These are phyloP conservation scores for Ferdinandea cuprea DNA, from an alignment of 2,888 invertebrate species.

Conservation along the genomic window DNA sequence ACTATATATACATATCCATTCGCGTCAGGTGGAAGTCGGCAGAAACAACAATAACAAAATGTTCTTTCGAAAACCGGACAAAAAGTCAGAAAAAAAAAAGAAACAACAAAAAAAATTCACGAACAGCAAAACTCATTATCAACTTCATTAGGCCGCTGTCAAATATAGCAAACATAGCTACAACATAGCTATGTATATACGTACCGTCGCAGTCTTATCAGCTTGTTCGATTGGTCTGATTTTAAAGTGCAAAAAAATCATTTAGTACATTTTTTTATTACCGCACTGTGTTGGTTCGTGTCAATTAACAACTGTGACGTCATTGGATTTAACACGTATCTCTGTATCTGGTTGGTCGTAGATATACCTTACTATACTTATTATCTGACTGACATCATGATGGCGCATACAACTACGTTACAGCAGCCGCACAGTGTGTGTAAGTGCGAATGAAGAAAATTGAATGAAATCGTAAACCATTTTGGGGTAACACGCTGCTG, in stretches of 20 bases:
- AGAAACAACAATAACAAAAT: slow-evolving; percentile 18
- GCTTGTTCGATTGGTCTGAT: slow-evolving; percentile 41
- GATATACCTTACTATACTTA: slow-evolving; percentile 9
- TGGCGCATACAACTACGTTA: no score
- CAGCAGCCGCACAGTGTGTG: slow-evolving; percentile 13
- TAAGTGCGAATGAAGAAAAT: no score
- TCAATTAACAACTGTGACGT: slow-evolving; percentile 45
- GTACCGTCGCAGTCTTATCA: no score
- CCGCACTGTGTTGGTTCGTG: neutral
- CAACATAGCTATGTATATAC: slow-evolving; percentile 4
- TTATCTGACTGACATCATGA: slow-evolving; percentile 56
- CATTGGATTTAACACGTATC: slow-evolving; percentile 28
- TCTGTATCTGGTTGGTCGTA: slow-evolving; percentile 10
- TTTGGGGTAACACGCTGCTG: slow-evolving; percentile 10
- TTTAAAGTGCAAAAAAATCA: slow-evolving; percentile 2
- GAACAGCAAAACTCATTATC: no score
- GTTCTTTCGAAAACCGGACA: slow-evolving; percentile 30
- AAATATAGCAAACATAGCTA: slow-evolving; percentile 41
- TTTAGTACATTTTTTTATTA: neutral
- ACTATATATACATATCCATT: slow-evolving; percentile 6
- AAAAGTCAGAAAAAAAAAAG: slow-evolving; percentile 31
- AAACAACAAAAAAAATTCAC: slow-evolving; percentile 34
- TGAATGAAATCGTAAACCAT: slow-evolving; percentile 42
- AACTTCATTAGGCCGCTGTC: slow-evolving; percentile 39
- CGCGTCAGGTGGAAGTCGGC: slow-evolving; percentile 18